These are phyloP conservation scores for Campoletis raptor DNA, from an alignment of 2,888 invertebrate genomes.

Conservation along the genomic window DNA sequence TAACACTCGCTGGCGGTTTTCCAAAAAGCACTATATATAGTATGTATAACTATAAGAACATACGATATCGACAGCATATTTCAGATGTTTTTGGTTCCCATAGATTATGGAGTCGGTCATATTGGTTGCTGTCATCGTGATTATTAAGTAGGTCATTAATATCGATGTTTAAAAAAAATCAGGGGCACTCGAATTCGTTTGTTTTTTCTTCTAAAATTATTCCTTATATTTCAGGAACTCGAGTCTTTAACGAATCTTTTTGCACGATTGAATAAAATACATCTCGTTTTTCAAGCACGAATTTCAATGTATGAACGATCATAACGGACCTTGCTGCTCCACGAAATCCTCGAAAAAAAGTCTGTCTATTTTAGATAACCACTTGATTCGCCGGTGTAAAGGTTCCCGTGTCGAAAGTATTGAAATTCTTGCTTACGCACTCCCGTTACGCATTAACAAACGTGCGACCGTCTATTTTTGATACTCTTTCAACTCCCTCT, in stretches of 20 bases:
- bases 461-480: slow-evolving; percentile 55
- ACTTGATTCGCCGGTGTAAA: slow-evolving; percentile 79
- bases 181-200: not conserved
- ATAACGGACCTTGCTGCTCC: no score
- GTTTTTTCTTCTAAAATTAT: not conserved
- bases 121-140: slow-evolving; percentile 11
- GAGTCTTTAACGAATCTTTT: no score
- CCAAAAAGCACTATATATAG: not conserved
- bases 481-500: not conserved
- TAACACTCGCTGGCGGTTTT: slow-evolving; percentile 59
- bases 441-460: slow-evolving; percentile 60
- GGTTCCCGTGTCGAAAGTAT: slow-evolving; percentile 79
- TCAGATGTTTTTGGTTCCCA: not conserved
- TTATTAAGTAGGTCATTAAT: not conserved
- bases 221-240: no score
- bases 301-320: no score
- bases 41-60: not conserved
- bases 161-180: not conserved
- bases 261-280: no score
- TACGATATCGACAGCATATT: slow-evolving; percentile 9
- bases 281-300: no score
- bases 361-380: slow-evolving; percentile 74
- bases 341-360: not conserved
- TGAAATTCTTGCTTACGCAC: slow-evolving; percentile 59
- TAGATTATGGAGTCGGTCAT: not conserved